Evolutionary conservation across 2,797 vertebrate genomes (phyloP).

Genomic region (Peromyscus aztecus): DNA sequence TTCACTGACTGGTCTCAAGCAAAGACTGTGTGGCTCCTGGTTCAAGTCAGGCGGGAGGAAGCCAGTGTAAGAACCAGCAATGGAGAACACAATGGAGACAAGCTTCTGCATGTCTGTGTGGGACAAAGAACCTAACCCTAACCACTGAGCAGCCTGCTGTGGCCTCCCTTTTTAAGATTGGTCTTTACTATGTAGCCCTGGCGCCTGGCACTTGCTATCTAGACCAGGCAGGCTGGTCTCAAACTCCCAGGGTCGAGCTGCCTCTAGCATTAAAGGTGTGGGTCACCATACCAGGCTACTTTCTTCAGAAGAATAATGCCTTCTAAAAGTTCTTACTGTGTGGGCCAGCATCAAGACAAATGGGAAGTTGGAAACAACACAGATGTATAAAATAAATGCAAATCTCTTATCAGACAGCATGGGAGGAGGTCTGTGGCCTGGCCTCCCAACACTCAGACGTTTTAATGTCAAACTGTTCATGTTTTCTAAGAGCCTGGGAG

Average conservation of each 20-base stretch:
- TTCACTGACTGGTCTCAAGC: neutral
- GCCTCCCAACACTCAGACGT: slow-evolving; percentile 45
- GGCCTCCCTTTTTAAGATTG: no score
- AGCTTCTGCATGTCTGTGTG: neutral
- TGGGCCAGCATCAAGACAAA: neutral
- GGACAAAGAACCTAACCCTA: slow-evolving; percentile 21
- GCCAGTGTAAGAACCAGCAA: neutral
- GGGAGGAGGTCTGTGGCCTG: slow-evolving; percentile 19
- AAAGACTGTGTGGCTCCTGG: neutral
- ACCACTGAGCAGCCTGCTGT: neutral
- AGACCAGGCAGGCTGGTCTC: neutral
- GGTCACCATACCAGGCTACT: neutral
- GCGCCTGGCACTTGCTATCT: neutral
- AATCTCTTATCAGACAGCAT: slow-evolving; percentile 55
- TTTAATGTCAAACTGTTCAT: slow-evolving; percentile 45
- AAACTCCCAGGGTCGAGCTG: no score
- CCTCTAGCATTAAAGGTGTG: neutral
- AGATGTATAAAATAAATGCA: slow-evolving; percentile 62
- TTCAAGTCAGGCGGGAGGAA: neutral
- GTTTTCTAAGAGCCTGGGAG: slow-evolving; percentile 14
- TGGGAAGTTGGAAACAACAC: slow-evolving; percentile 71
- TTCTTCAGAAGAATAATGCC: neutral
- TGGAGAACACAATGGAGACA: neutral
- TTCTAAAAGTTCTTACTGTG: slow-evolving; percentile 21
- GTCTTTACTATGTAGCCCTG: neutral